These are phyloP conservation scores for Heliconius aoede DNA, from an alignment of 2,888 invertebrate species.

Conservation along the genomic window DNA sequence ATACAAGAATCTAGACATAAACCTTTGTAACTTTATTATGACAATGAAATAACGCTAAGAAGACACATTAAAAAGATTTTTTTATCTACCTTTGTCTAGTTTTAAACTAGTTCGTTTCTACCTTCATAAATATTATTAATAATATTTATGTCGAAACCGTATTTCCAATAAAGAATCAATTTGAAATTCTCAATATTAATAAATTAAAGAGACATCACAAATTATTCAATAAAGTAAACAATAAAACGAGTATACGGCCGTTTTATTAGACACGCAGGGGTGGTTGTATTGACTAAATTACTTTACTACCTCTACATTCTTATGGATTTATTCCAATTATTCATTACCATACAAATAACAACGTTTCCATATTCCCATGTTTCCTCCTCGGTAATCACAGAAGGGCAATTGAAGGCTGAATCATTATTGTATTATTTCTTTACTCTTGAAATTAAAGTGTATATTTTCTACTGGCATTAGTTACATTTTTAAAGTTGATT, in stretches of 20 bases:
- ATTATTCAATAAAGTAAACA: constrained; percentile 40
- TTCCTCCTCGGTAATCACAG: constrained; percentile 9
- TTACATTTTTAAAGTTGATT: no score
- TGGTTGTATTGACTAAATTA: constrained; percentile 45
- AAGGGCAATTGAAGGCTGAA: neutral
- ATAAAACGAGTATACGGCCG: constrained; percentile 50
- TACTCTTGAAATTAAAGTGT: neutral
- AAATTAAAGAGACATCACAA: constrained; percentile 15
- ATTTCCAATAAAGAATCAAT: constrained; percentile 1
- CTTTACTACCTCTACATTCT: constrained; percentile 45
- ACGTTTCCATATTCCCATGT: constrained; percentile 14
- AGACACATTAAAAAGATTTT: neutral
- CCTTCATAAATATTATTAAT: no score
- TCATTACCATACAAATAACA: constrained; percentile 23
- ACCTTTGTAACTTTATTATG: neutral
- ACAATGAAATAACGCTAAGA: neutral
- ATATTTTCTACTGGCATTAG: no score
- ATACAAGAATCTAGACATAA: neutral
- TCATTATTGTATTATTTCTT: constrained; percentile 1
- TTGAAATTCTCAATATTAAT: constrained; percentile 1
- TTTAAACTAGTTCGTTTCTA: no score
- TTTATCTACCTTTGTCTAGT: no score
- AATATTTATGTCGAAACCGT: neutral
- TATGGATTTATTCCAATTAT: constrained; percentile 42
- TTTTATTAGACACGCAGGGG: constrained; percentile 49